Conservation (phyloP, 2,113 vertebrate species). For the Porphyrio hochstetteri region DNA sequence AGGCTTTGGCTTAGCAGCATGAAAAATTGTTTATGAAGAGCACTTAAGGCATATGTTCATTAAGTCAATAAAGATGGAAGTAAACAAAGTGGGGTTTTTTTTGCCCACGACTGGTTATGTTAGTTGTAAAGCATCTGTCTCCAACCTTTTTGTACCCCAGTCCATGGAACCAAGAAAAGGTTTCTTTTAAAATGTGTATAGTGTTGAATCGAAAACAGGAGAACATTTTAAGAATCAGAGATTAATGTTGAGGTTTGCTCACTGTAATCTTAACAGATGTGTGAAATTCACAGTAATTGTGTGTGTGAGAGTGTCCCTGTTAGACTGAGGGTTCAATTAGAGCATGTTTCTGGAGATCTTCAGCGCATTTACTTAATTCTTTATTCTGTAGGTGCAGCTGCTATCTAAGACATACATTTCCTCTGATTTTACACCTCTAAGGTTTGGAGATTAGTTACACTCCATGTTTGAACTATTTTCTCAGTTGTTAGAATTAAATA, state of each 20-base stretch:
- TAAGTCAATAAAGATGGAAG: not conserved
- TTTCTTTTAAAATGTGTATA: not conserved
- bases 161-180: not conserved
- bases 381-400: not conserved
- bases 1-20: not conserved
- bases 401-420: not conserved
- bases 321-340: not conserved
- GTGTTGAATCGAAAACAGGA: not conserved
- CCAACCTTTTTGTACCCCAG: not conserved
- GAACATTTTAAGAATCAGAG: not conserved
- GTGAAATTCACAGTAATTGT: not conserved
- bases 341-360: not conserved
- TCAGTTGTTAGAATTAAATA: slow-evolving; percentile 40
- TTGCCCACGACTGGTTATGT: not conserved
- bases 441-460: slow-evolving; percentile 14
- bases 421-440: slow-evolving; percentile 26
- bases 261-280: not conserved
- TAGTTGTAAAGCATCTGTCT: not conserved
- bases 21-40: not conserved
- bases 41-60: not conserved
- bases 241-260: not conserved
- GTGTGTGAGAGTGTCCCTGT: not conserved
- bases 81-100: not conserved
- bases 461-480: slow-evolving; percentile 8
- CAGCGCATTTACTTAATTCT: not conserved